phyloP scores from a whole-genome alignment of 2,888 invertebrate species.

The Amiota communis region DNA sequence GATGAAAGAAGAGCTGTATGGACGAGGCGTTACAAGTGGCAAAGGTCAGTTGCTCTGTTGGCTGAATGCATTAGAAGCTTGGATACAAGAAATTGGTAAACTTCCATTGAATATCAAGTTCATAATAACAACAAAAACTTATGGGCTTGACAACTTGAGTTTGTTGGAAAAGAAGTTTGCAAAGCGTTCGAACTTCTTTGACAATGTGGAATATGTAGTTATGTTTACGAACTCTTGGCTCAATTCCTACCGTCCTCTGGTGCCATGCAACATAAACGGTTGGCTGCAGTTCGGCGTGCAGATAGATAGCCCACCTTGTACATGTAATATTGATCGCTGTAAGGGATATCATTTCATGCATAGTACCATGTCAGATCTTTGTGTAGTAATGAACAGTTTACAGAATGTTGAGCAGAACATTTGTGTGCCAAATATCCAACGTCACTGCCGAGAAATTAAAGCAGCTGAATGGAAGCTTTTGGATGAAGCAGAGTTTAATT shows the following conservation, averaged over 20 bases:
- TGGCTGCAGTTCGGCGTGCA: slow-evolving; percentile 45
- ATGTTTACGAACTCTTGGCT: slow-evolving; percentile 47
- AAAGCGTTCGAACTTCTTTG: slow-evolving; percentile 34
- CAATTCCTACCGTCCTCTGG: slow-evolving; percentile 35
- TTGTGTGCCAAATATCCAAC: too few species aligned
- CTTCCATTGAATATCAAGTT: slow-evolving; percentile 50
- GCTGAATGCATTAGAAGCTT: slow-evolving; percentile 47
- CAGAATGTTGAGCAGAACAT: too few species aligned
- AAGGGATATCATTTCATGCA: too few species aligned
- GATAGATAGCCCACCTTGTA: background rate
- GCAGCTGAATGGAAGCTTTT: too few species aligned
- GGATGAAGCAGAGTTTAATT: too few species aligned
- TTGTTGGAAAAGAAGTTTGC: slow-evolving; percentile 38
- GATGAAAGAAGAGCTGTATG: slow-evolving; percentile 36
- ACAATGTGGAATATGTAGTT: slow-evolving; percentile 45
- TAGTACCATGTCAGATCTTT: too few species aligned
- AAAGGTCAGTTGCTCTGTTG: slow-evolving; percentile 50
- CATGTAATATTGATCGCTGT: too few species aligned
- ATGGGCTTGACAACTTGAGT: slow-evolving; percentile 41
- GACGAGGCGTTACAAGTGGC: slow-evolving; percentile 48
- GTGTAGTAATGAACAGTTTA: too few species aligned
- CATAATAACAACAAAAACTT: slow-evolving; percentile 39
- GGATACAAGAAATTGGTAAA: slow-evolving; percentile 40
- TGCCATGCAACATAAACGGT: slow-evolving; percentile 45
- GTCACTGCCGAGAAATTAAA: too few species aligned